Conservation (phyloP, 1,140 invertebrate species). For the Steinernema khuongi region DNA sequence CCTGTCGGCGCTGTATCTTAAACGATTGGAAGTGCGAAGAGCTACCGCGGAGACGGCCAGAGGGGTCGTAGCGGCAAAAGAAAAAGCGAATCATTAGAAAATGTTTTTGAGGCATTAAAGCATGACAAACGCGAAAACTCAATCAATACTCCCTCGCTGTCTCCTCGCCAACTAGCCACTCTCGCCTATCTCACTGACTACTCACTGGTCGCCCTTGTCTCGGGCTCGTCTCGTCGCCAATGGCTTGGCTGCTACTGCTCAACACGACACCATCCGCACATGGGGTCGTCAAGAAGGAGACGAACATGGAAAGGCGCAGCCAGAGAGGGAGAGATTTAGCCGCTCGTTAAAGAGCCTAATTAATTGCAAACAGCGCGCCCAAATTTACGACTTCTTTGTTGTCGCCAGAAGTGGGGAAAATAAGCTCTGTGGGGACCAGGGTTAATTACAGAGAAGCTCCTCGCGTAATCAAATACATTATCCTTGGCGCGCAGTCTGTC, state of each 20-base stretch:
- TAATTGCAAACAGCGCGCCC: conserved; percentile 12
- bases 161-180: not conserved
- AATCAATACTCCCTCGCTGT: conserved; percentile 9
- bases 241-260: conserved; percentile 8
- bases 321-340: not conserved
- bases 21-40: not conserved
- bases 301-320: conserved; percentile 7
- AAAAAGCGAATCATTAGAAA: conserved; percentile 13
- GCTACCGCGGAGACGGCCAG: not conserved
- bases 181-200: conserved; percentile 9
- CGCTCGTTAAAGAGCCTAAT: conserved; percentile 16
- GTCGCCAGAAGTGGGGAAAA: not conserved
- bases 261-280: conserved; percentile 12
- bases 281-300: conserved; percentile 2
- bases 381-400: not conserved
- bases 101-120: conserved; percentile 17
- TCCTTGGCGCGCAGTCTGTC: not conserved
- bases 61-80: not conserved
- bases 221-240: conserved; percentile 14
- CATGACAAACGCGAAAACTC: conserved; percentile 15
- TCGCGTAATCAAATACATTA: conserved; percentile 10
- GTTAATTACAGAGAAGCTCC: conserved; percentile 6
- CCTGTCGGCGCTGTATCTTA: not conserved
- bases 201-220: conserved; percentile 9
- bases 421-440: not conserved